These are phyloP conservation scores for Bostrychus sinensis DNA, from an alignment of 2,113 vertebrate species.

Conservation along the genomic window DNA sequence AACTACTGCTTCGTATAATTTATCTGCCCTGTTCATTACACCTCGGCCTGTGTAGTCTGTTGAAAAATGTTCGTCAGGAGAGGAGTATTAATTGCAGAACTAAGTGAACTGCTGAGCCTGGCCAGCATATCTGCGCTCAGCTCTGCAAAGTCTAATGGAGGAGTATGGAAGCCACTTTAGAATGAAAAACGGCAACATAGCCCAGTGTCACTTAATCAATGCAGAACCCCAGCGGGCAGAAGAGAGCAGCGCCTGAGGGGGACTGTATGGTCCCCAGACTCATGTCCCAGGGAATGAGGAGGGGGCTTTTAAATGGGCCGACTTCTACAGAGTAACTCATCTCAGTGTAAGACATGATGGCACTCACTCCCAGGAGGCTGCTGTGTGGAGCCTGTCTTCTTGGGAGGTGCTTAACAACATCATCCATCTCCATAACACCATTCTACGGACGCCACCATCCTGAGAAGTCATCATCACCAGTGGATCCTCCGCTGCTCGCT, in stretches of 20 bases:
- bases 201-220: constrained; percentile 76
- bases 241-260: constrained; percentile 33
- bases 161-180: constrained; percentile 70
- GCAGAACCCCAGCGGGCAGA: constrained; percentile 52
- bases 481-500: constrained; percentile 22
- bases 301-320: constrained; percentile 57
- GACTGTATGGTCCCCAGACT: constrained; percentile 38
- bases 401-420: constrained; percentile 59
- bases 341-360: constrained; percentile 52
- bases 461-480: constrained; percentile 46
- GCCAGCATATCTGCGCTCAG: neutral
- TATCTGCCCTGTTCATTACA: constrained; percentile 48
- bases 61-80: constrained; percentile 41
- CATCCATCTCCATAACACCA: constrained; percentile 70
- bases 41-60: neutral
- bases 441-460: constrained; percentile 36
- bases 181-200: constrained; percentile 70
- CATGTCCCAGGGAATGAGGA: constrained; percentile 37
- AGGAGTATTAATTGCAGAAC: constrained; percentile 55
- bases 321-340: constrained; percentile 45
- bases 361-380: constrained; percentile 35
- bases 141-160: constrained; percentile 54
- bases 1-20: constrained; percentile 53
- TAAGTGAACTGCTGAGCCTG: neutral
- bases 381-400: constrained; percentile 33